phyloP scores from a whole-genome alignment of 2,113 vertebrate species.

The Pleuronectes platessa region DNA sequence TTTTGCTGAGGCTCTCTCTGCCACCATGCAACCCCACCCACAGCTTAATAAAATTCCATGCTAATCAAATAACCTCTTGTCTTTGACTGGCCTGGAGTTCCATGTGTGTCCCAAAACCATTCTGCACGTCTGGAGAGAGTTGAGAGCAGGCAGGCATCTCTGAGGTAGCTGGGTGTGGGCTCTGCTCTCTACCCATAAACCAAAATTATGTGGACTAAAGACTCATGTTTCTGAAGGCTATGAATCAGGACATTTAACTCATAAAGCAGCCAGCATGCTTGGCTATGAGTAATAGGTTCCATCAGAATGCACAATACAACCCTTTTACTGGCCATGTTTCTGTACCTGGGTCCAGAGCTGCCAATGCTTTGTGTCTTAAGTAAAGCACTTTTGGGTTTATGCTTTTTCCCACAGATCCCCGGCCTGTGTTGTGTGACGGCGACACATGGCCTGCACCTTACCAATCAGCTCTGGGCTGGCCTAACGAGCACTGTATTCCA shows the following conservation, averaged over 20 bases:
- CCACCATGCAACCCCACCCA: slow-evolving; percentile 80
- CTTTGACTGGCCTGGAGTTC: slow-evolving; percentile 76
- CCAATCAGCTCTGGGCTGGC: slow-evolving; percentile 28
- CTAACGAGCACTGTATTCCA: slow-evolving; percentile 47
- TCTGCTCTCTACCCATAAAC: slow-evolving; percentile 77
- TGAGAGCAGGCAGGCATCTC: slow-evolving; percentile 70
- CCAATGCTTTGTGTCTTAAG: slow-evolving; percentile 28
- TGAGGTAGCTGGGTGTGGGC: slow-evolving; percentile 81
- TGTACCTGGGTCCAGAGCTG: slow-evolving; percentile 55
- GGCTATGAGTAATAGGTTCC: slow-evolving; percentile 72
- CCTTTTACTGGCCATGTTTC: slow-evolving; percentile 58
- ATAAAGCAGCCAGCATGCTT: slow-evolving; percentile 68
- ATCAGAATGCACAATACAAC: slow-evolving; percentile 67
- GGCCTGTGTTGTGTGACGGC: slow-evolving; percentile 41
- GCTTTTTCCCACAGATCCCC: slow-evolving; percentile 34
- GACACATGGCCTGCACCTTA: slow-evolving; percentile 55
- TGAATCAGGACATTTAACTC: slow-evolving; percentile 76
- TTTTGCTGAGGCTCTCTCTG: slow-evolving; percentile 73
- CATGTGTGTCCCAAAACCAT: slow-evolving; percentile 71
- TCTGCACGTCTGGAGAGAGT: slow-evolving; percentile 69
- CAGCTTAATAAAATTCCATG: slow-evolving; percentile 85
- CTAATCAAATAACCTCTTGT: slow-evolving; percentile 89
- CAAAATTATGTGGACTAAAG: slow-evolving; percentile 77
- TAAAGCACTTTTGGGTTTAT: slow-evolving; percentile 12
- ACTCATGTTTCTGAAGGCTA: slow-evolving; percentile 77